These are phyloP conservation scores for Catajapyx aquilonaris DNA, from an alignment of 1,140 invertebrate genomes.

Conservation along the genomic window DNA sequence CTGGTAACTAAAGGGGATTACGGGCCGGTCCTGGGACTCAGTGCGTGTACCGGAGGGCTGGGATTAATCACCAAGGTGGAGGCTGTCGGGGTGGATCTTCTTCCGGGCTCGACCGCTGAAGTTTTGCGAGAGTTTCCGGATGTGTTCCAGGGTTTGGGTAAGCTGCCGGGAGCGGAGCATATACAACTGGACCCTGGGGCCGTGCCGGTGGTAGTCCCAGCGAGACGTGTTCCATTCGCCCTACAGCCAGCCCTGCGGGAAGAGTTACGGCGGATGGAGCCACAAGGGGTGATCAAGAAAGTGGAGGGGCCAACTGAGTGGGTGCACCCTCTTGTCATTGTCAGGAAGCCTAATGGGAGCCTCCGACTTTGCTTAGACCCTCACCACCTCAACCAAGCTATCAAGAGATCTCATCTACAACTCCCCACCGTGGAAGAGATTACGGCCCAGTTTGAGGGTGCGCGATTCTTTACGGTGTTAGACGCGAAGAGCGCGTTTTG, in stretches of 20 bases:
- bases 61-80: background rate
- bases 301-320: slow-evolving; percentile 17
- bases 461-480: slow-evolving; percentile 10
- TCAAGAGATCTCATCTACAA: background rate
- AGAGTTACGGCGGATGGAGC: slow-evolving; percentile 14
- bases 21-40: background rate
- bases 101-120: background rate
- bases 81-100: background rate
- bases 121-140: background rate
- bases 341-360: slow-evolving; percentile 13
- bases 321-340: slow-evolving; percentile 11
- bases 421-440: background rate
- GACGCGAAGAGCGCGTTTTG: slow-evolving; percentile 14
- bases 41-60: background rate
- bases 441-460: slow-evolving; percentile 1
- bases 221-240: background rate
- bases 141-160: background rate
- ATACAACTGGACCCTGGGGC: background rate
- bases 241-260: slow-evolving; percentile 2
- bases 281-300: slow-evolving; percentile 9
- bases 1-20: background rate
- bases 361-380: slow-evolving; percentile 16
- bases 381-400: slow-evolving; percentile 9
- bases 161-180: background rate
- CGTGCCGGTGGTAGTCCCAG: background rate